phyloP scores from a whole-genome alignment of 2,113 vertebrate species.

The Oncorhynchus mykiss region DNA sequence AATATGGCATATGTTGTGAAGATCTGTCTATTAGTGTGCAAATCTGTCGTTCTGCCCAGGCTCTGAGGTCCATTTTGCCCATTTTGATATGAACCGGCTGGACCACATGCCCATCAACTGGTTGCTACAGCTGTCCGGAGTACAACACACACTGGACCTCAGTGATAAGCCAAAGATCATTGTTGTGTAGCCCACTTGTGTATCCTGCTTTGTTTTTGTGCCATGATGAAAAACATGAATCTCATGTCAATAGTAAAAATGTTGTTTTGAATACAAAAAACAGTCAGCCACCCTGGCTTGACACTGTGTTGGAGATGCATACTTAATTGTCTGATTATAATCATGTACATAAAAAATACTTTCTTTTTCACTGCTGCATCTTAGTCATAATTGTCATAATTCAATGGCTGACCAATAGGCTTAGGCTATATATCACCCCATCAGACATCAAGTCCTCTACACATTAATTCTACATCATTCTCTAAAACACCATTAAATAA shows the following conservation, averaged over 20 bases:
- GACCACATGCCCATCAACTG: constrained; percentile 89
- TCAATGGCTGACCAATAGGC: neutral
- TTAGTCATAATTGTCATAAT: neutral
- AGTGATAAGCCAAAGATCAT: constrained; percentile 73
- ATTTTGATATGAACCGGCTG: constrained; percentile 85
- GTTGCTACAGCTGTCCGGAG: constrained; percentile 85
- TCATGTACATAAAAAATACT: too few species aligned
- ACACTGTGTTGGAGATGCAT: too few species aligned
- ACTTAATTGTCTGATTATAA: too few species aligned
- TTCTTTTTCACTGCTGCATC: too few species aligned
- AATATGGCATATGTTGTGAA: too few species aligned
- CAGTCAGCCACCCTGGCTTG: too few species aligned
- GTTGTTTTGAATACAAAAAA: constrained; percentile 6
- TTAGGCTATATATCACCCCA: neutral
- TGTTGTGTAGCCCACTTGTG: constrained; percentile 69
- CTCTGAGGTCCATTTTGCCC: constrained; percentile 81
- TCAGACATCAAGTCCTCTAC: neutral
- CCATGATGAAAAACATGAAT: neutral
- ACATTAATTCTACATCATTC: too few species aligned
- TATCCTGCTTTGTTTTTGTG: neutral
- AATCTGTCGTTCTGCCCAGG: constrained; percentile 66
- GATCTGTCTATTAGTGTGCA: too few species aligned
- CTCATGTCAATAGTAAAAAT: neutral
- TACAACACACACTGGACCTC: constrained; percentile 81
- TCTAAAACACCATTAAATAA: too few species aligned